Base-by-base conservation (phyloP, 2,888 invertebrate species). In the Anoplius nigerrimus region DNA sequence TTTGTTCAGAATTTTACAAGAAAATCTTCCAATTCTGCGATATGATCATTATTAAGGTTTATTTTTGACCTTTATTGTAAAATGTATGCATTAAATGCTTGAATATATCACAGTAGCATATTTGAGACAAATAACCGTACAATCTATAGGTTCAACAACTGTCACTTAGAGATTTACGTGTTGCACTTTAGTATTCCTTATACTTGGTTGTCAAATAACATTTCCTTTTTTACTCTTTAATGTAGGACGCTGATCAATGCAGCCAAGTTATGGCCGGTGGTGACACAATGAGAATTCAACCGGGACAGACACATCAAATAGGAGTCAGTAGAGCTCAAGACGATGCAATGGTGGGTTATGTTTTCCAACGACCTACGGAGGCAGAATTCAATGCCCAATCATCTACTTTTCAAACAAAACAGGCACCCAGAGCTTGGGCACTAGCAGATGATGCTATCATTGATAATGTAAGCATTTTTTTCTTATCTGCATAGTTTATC, bases 261-360 rank as follows among this genome's bases (percentile, higher is more conserved):
- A 83, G 87, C 54, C 88, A 87, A 84, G 83, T 88, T 66, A 89
- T 89, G 88, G 87, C 88, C 63, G 86, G 86, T 72, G 87, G 88
- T 18, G 88, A 89, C 73, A 87, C 85, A 27, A 81, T 88, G 70
- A 84, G 88, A 53, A 84, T 89, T 74, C 87, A 88, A 77, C 84
- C 86, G 34, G 87, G 88, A 69, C 88, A 89, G 45, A 84, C 87
- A 45, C 87, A 86, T 81, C 88, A 88, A 62, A 87, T 89, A 71
- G 84, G 87, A 62, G 77, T 88, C 13, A 86, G 77, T 65, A 83
- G 88, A 82, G 81, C 94, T 75, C 95, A 95, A 90, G 97, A 97
- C 89, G 97, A 97, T 91, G 96, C 96, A 75, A 94, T 95, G 89
- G 97, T 97, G 80, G 95, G 97, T 84, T 98, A 98, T 89, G 95